Base-by-base conservation (phyloP, 1,140 invertebrate genomes). In the Luehdorfia chinensis region DNA sequence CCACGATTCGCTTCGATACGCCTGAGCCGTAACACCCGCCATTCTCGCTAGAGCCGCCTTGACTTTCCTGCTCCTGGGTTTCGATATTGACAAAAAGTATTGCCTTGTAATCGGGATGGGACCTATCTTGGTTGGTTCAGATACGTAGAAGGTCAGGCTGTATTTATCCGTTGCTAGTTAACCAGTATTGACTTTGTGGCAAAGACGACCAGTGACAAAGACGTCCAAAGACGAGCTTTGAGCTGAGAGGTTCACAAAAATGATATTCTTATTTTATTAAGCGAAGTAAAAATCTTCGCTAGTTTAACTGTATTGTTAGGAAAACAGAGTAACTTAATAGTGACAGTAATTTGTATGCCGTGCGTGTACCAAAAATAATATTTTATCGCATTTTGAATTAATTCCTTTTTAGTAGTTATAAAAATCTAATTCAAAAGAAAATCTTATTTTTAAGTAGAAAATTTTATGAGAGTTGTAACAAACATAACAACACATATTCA, bases 151-250 rank as follows among this genome's bases (percentile, higher is more conserved):
- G 50, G 61, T 68, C 54, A 62, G 55, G 54, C 52, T 60, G 57
- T 71, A 65, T 75, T 69, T 78, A 68, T 71, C 53, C 56, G 64
- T 67, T 64, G 61, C 68, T 73, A 75, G 69, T 70, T 71, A 69
- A 66, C 66, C 51, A 66, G 48, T 56, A 59, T 71, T 59, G 69
- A 68, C 63, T 74, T 69, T 69, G 72, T 58, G 72, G 65, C 61
- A 59, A 67, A 66, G 62, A 67, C 57, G 62, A 45, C 59, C 51
- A 56, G 60, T 60, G 66, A 77, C 76, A 75, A n/a, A n/a, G n/a
- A n/a, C n/a, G n/a, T n/a, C n/a, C n/a, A n/a, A n/a, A n/a, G n/a
- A n/a, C n/a, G n/a, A n/a, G n/a, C n/a, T n/a, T n/a, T 74, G 70
- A 71, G 56, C 53, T 72, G 68, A 59, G 57, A 68, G 63, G 59